Evolutionary conservation across 2,797 vertebrate genomes (phyloP), one percentile per base, ranked within the genome.

Genomic region (Schizopygopsis malacanthus): DNA sequence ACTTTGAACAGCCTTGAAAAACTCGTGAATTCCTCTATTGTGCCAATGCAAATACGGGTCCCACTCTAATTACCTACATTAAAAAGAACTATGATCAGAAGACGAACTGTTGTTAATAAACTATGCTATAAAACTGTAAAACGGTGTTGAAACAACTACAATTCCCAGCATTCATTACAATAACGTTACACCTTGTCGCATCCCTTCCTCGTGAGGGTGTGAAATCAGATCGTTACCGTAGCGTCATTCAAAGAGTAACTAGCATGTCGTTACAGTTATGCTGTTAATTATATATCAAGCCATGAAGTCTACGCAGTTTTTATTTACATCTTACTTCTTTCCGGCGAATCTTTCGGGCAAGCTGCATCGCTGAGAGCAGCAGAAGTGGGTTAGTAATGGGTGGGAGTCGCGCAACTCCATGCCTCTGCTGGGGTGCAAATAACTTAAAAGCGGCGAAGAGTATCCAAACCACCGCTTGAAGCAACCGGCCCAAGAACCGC

Each of bases 291-390:
- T 39, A 28, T 11, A 18, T 77, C 18, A 22, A 8, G 11, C 52
- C 52, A 83, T 41, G 7, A 12, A 50, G 22, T 22, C 59, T 47
- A 20, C 2, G 4, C 6, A 33, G 72, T 50, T 41, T 56, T 41
- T 76, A 28, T 87, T 43, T 0, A 67, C 12, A 15, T 77, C 89
- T 84, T 90, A 96, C 95, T 94, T 96, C 94, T 91, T 92, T 94
- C 1, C 93, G 88, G 25, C 95, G 94, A 89, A 96, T 96, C 91
- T 91, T 95, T 81, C 80, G 89, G 0, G 95, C 95, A 43, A 96
- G 93, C 89, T 94, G 93, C 84, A 88, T 90, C 20, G 93, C 95
- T 0, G 95, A 91, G 61, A 89, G 4, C 2, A 88, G 59, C 85
- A 96, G 93, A 81, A 96, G 90, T 47, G 92, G 91, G 82, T 93